A percentile compares a stretch with the other conserved stretches of the same genome.
These are phyloP conservation scores for Criorhina ranunculi DNA, from an alignment of 2,888 invertebrate genomes.

Conservation along the genomic window DNA sequence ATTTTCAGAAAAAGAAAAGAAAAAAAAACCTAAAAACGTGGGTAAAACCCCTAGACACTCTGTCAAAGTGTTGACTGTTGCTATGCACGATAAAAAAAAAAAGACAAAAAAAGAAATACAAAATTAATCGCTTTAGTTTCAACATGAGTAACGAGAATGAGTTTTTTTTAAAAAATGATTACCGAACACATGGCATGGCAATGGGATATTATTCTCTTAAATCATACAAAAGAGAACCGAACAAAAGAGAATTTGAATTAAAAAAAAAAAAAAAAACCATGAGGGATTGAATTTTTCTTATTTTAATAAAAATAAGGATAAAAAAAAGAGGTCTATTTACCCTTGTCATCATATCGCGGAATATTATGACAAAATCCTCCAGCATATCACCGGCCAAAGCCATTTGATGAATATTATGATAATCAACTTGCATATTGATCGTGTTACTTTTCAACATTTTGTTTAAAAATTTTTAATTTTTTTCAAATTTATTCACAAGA, in stretches of 20 bases:
- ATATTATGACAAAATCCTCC: constrained; percentile 90
- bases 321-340: constrained; percentile 85
- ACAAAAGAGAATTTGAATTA: constrained; percentile 10
- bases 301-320: not conserved
- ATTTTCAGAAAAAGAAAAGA: not conserved
- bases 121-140: constrained; percentile 1
- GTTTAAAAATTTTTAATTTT: constrained; percentile 31
- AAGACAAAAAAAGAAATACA: constrained; percentile 19
- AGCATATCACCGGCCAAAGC: constrained; percentile 89
- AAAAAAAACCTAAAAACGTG: not conserved
- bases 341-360: constrained; percentile 89
- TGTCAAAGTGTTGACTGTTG: too few relatives aligned
- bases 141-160: constrained; percentile 38
- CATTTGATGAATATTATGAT: constrained; percentile 86
- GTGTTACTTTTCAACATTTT: constrained; percentile 82
- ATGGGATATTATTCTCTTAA: constrained; percentile 16
- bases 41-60: constrained; percentile 16
- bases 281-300: too few relatives aligned
- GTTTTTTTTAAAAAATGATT: constrained; percentile 25
- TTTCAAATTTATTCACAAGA: constrained; percentile 49
- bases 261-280: not conserved
- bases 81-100: constrained; percentile 53
- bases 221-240: not conserved
- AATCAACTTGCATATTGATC: constrained; percentile 87
- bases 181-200: constrained; percentile 49